Conservation (phyloP, 2,888 invertebrate species). For the Monoplex corrugatus region DNA sequence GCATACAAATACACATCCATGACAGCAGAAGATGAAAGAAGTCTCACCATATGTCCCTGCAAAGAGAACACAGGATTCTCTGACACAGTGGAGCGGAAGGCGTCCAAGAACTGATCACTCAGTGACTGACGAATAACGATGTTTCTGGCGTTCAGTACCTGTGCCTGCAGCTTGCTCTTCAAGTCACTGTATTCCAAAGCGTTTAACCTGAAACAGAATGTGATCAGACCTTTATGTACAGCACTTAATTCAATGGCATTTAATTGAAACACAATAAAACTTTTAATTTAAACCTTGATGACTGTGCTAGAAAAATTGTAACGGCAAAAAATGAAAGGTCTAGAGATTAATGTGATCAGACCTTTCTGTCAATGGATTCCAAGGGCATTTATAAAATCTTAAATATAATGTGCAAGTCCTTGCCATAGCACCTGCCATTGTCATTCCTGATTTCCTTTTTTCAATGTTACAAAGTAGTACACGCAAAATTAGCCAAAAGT, state of each 20-base stretch:
- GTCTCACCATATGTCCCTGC: conserved; percentile 71
- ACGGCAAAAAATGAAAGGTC: no score
- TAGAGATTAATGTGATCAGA: no score
- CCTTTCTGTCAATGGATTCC: no score
- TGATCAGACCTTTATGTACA: neutral
- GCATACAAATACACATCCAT: neutral
- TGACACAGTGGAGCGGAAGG: conserved; percentile 88
- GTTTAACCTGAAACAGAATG: conserved; percentile 84
- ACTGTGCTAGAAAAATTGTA: no score
- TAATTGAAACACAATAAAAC: neutral
- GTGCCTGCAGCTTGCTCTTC: conserved; percentile 87
- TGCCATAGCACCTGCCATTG: no score
- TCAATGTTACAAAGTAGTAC: no score
- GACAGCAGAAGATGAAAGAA: no score
- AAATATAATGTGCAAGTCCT: no score
- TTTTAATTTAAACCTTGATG: no score
- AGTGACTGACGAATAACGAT: conserved; percentile 90
- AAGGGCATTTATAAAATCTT: no score
- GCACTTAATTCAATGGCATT: neutral
- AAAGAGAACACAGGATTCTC: conserved; percentile 71
- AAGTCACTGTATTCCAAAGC: conserved; percentile 90
- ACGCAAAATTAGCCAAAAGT: no score
- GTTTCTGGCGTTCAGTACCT: conserved; percentile 87
- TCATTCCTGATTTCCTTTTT: no score
- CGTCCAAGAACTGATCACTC: conserved; percentile 91